A percentile compares a stretch with the other conserved stretches of the same genome.
Evolutionary conservation across 2,797 vertebrate species (phyloP).

Genomic region (Poeciliopsis presidionis): DNA sequence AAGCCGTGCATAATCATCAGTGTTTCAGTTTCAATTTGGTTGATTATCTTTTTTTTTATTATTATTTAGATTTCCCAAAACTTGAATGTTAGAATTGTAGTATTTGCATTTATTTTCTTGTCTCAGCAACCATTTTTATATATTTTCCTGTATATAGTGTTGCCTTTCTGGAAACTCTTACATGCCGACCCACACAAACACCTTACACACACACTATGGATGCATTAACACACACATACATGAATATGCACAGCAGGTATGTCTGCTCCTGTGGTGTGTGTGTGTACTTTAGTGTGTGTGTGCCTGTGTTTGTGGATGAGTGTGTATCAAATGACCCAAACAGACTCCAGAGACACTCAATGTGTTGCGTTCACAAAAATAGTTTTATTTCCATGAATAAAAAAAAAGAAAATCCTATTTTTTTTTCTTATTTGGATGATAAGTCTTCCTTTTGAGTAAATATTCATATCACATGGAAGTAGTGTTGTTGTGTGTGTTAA

Average conservation of each 20-base stretch:
- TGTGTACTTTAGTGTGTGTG: conserved; percentile 61
- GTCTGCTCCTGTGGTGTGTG: conserved; percentile 65
- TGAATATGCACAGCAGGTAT: conserved; percentile 64
- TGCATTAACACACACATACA: conserved; percentile 66
- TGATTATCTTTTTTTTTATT: conserved; percentile 46
- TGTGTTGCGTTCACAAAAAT: conserved; percentile 58
- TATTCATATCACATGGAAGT: conserved; percentile 78
- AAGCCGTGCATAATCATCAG: conserved; percentile 76
- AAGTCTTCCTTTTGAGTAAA: conserved; percentile 85
- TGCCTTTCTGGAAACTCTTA: conserved; percentile 74
- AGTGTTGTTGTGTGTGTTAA: conserved; percentile 72
- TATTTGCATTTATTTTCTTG: conserved; percentile 59
- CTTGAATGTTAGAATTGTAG: conserved; percentile 73
- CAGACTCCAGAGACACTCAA: conserved; percentile 67
- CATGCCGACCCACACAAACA: conserved; percentile 56
- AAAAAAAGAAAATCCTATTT: conserved; percentile 19
- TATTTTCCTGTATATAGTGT: conserved; percentile 80
- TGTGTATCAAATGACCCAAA: conserved; percentile 68
- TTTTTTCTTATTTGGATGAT: conserved; percentile 64
- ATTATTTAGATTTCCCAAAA: conserved; percentile 70
- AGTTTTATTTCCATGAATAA: conserved; percentile 59
- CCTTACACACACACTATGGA: conserved; percentile 61
- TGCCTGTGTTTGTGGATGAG: conserved; percentile 60
- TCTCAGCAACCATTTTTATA: conserved; percentile 67
- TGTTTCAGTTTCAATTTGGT: conserved; percentile 57